Evolutionary conservation across 2,797 vertebrate species (phyloP), one percentile per base, ranked within the genome.

Genomic region (Bradypodion ventrale): DNA sequence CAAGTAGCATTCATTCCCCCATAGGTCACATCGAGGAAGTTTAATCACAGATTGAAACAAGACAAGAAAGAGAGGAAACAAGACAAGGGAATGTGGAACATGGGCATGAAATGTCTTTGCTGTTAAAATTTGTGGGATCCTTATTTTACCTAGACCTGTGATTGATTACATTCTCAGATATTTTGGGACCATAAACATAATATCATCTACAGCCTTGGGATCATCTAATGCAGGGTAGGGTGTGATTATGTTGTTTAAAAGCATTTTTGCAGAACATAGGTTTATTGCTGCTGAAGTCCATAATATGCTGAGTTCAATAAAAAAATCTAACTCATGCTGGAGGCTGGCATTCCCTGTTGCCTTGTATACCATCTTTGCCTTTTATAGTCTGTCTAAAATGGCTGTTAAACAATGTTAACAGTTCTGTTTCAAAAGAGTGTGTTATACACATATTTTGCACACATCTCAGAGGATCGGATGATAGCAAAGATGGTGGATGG

Each of bases 1-100:
- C 75, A 76, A 29, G 27, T 46, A 79, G 42, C 63, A 49, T 79
- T 68, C 63, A 68, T 66, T 44, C 78, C 78, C 68, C 66, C 21
- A 7, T 16, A 35, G 35, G 63, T 49, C 62, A 49, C 16, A 32
- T 66, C 52, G 16, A 60, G 15, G 13, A 66, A 63, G 5, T 27
- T 35, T 80, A 52, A 37, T 80, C 46, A 37, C 46, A 56, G 1
- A 69, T 80, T 37, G 9, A 68, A 13, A 49, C 44, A 65, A 49
- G 1, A 2, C 21, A 19, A 32, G 12, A 4, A 19, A 2, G 23
- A 23, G 3, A 12, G 37, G 27, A 3, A 19, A 37, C 60, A 2
- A 44, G 25, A 21, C 4, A 32, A 25, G 8, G 2, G 25, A 69
- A 80, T 29, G 46, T 8, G 46, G 9, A 78, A 23, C n/a, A 56